phyloP scores from a whole-genome alignment of 2,888 invertebrate genomes.

The Drosophila parthenogenetica region DNA sequence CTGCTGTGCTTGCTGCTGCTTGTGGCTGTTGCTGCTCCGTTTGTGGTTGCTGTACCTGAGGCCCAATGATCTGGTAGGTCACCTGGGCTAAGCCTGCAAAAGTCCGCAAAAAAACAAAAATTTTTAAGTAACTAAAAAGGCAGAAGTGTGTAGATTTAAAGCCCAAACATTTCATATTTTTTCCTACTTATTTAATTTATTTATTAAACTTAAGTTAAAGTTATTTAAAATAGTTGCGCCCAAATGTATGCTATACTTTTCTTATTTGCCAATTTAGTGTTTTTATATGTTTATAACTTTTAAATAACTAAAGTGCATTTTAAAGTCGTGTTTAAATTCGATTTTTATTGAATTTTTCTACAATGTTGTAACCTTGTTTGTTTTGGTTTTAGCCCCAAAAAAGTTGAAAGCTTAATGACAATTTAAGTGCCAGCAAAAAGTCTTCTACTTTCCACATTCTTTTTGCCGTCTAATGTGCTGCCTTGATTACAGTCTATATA shows the following conservation, averaged over 20 bases:
- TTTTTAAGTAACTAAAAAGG: not conserved
- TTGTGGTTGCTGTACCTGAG: constrained; percentile 75
- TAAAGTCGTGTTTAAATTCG: not conserved
- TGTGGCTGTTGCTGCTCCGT: constrained; percentile 46
- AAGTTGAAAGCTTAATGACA: not conserved
- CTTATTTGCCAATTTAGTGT: not conserved
- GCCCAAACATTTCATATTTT: not conserved
- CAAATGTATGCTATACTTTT: not conserved
- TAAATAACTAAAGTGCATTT: no score
- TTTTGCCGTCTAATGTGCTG: constrained; percentile 3
- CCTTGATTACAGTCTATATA: constrained; percentile 11
- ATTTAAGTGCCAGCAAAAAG: constrained; percentile 10
- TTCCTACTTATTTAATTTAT: no score
- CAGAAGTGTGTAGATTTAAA: no score
- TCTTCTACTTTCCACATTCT: not conserved
- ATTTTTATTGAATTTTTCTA: not conserved
- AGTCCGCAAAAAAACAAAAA: not conserved
- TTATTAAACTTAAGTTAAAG: no score
- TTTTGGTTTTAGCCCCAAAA: not conserved
- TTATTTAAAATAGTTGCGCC: not conserved
- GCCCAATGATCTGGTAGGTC: constrained; percentile 88
- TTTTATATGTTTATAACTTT: not conserved
- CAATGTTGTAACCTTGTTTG: constrained; percentile 1
- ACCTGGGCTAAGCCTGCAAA: constrained; percentile 95
- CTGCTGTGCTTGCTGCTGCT: constrained; percentile 34